Base-by-base conservation (phyloP, 2,797 vertebrate genomes). In the Florisuga fusca region DNA sequence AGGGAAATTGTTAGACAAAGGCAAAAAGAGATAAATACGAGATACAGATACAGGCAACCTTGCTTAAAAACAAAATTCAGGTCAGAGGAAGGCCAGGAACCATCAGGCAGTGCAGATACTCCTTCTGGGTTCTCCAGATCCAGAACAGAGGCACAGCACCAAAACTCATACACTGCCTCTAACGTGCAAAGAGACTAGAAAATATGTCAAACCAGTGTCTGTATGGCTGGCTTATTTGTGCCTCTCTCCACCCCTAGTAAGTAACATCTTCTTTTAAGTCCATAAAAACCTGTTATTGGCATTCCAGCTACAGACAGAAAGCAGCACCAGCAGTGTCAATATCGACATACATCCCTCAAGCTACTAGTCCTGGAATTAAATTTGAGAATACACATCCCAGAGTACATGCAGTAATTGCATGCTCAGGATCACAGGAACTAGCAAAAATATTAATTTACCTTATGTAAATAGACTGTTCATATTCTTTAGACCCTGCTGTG, bases 331-430 rank as follows among this genome's bases (percentile, higher is more conserved):
- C 2, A 68, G 29, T 1, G 8, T 45, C 59, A 53, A 48, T 43
- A 76, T 18, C 23, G 9, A 57, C 19, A 53, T 2, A 2, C 8
- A 61, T 6, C 48, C 27, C n/a, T 78, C n/a, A 27, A 29, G 18
- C 48, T 67, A 54, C 55, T 73, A 8, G 26, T 82, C 41, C 64
- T 34, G 57, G 38, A 85, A 91, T 69, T 59, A 48, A 53, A 62
- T 59, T 45, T 0, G 0, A 36, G 14, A 89, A 64, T 11, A 1
- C 0, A 3, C 63, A 31, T 63, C 45, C 15, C 25, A 45, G 12
- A 62, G 46, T 22, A 75, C 11, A 50, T 6, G 71, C 12, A 80
- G 36, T 17, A 72, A 53, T 1, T 41, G 66, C 41, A 82, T 7
- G 34, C 38, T 73, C 59, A 87, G 48, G 38, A 92, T 45, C 25